Percentiles rank a stretch among this genome's conserved stretches.
Conservation (phyloP, 2,113 vertebrate genomes). For the Crotalus helleri region DNA sequence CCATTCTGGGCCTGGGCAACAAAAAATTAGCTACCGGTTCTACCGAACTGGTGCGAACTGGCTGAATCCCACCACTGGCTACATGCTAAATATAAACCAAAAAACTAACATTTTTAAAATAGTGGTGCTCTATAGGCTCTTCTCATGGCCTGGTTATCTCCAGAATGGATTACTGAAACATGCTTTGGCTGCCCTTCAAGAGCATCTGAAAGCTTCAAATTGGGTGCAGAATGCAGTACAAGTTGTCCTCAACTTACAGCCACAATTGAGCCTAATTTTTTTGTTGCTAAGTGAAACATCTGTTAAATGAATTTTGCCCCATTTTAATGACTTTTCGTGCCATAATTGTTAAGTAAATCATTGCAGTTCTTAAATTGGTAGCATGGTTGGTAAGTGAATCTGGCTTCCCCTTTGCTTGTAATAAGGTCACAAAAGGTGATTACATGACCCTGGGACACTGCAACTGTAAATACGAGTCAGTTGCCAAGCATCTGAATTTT, state of each 20-base stretch:
- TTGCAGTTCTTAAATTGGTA: too few relatives aligned
- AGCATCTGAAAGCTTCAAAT: neutral
- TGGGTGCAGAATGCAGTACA: neutral
- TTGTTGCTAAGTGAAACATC: neutral
- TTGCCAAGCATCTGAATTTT: neutral
- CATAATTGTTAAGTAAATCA: neutral
- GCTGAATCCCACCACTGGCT: too few relatives aligned
- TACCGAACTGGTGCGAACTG: too few relatives aligned
- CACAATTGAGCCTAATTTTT: too few relatives aligned
- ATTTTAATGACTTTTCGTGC: neutral
- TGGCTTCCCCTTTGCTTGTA: neutral
- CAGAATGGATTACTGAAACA: neutral
- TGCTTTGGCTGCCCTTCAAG: neutral
- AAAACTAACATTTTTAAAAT: neutral
- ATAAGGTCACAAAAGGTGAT: neutral
- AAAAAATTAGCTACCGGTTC: too few relatives aligned
- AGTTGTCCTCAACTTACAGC: neutral
- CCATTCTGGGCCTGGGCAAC: too few relatives aligned
- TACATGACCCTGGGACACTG: neutral
- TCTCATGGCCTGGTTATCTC: neutral
- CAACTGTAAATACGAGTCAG: fast-evolving
- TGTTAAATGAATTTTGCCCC: neutral
- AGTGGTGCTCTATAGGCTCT: neutral
- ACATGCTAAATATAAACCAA: neutral
- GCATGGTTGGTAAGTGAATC: neutral